Conservation (phyloP, 2,113 vertebrate genomes). For the Zosterops lateralis region DNA sequence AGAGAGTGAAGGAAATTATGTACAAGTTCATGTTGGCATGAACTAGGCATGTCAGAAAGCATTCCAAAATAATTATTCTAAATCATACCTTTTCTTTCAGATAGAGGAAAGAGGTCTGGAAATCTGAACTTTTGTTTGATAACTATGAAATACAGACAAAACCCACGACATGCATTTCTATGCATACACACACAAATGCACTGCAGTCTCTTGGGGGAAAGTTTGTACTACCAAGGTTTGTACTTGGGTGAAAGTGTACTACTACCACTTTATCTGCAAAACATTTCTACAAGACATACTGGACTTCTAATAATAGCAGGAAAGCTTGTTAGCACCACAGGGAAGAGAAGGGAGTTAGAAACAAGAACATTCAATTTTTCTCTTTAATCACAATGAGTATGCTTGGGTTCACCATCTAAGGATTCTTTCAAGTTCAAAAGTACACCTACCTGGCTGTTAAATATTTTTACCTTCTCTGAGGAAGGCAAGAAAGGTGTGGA, state of each 20-base stretch:
- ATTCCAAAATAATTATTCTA: neutral
- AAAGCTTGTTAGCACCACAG: neutral
- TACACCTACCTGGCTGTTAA: neutral
- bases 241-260: neutral
- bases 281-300: neutral
- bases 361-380: neutral
- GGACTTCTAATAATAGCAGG: neutral
- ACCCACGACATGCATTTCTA: fast-evolving
- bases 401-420: neutral
- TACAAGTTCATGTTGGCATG: neutral
- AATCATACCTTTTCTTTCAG: neutral
- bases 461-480: neutral
- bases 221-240: neutral
- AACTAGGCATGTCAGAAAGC: neutral
- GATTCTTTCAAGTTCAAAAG: neutral
- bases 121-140: neutral
- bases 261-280: neutral
- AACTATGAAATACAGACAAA: neutral
- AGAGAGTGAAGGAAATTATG: neutral
- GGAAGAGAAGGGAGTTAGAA: neutral
- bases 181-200: neutral
- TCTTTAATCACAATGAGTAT: neutral
- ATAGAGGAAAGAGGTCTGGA: neutral
- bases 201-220: neutral
- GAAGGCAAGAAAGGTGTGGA: neutral